Base-by-base conservation (phyloP, 2,113 vertebrate species). In the Trematomus loennbergii region DNA sequence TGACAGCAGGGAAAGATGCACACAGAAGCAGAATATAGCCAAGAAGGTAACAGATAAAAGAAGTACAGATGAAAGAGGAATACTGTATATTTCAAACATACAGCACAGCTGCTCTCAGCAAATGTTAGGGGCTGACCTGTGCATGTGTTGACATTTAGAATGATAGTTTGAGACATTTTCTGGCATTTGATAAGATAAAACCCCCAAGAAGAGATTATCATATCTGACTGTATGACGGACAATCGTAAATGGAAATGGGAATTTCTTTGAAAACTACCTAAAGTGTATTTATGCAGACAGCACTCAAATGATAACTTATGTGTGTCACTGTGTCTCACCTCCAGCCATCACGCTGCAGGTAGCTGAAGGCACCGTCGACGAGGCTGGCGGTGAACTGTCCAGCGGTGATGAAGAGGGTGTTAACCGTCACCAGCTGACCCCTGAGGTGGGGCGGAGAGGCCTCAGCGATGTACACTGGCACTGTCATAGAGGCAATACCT, bases 401-500 rank as follows among this genome's bases (percentile, higher is more conserved):
- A 13, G 96, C 97, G 0, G 98, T 99, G 95, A 99, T 98, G 94
- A 99, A 99, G 52, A 99, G 96, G 1, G 97, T 98, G 88, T 99
- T 99, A 55, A 99, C 91, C 61, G 98, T 99, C 83, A 99, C 98
- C 82, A 99, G 93, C 91, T 97, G 96, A 78, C 98, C 98, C 84
- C 98, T 91, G 60, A 99, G 92, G 75, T 98, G 95, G 0, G 98
- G 95, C 10, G 98, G 98, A 10, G 98, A 97, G 67, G 97, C 96
- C 90, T 99, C 98, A 0, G 98, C 98, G 0, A 99, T 98, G 93
- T 99, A 99, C 65, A 99, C 97, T 0, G 98, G 98, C 60, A 98
- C 97, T 0, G 97, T 99, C 98, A 99, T 99, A 18, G 98, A 99
- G n/a, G 97, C 96, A 25, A 99, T 91, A 78, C 98, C 98, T 99